phyloP scores from a whole-genome alignment of 1,140 invertebrate genomes.

The Hyphantria cunea region DNA sequence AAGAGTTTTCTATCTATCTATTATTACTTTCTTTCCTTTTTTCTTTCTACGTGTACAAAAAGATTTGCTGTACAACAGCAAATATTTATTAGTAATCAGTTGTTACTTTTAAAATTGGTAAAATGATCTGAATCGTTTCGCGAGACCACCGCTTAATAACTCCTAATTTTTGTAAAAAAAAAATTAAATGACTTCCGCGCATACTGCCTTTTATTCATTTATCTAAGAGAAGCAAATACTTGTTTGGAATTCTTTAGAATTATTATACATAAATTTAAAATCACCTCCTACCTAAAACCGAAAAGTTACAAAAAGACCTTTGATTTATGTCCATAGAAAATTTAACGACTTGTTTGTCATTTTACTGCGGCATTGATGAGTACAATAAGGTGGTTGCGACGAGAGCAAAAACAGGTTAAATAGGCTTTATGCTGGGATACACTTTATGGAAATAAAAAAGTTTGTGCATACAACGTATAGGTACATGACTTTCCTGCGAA shows the following conservation, averaged over 20 bases:
- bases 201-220: slow-evolving; percentile 6
- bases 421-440: slow-evolving; percentile 37
- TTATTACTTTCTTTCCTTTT: no score
- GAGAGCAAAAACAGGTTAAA: slow-evolving; percentile 51
- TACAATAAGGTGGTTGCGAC: slow-evolving; percentile 47
- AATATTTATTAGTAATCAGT: no score
- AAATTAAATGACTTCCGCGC: not conserved
- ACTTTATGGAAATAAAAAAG: slow-evolving; percentile 34
- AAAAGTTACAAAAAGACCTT: slow-evolving; percentile 39
- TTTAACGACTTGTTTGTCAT: slow-evolving; percentile 56
- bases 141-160: slow-evolving; percentile 1
- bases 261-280: slow-evolving; percentile 30
- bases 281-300: slow-evolving; percentile 29
- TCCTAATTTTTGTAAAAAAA: not conserved
- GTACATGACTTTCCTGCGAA: slow-evolving; percentile 5
- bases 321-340: slow-evolving; percentile 57
- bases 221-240: slow-evolving; percentile 9
- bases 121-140: no score
- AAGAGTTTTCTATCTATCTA: no score
- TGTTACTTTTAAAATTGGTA: no score
- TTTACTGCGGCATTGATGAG: slow-evolving; percentile 52
- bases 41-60: no score
- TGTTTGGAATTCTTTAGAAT: slow-evolving; percentile 11
- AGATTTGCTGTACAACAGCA: no score
- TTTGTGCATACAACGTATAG: slow-evolving; percentile 18